phyloP scores from a whole-genome alignment of 2,113 vertebrate genomes.

The Podocnemis expansa region DNA sequence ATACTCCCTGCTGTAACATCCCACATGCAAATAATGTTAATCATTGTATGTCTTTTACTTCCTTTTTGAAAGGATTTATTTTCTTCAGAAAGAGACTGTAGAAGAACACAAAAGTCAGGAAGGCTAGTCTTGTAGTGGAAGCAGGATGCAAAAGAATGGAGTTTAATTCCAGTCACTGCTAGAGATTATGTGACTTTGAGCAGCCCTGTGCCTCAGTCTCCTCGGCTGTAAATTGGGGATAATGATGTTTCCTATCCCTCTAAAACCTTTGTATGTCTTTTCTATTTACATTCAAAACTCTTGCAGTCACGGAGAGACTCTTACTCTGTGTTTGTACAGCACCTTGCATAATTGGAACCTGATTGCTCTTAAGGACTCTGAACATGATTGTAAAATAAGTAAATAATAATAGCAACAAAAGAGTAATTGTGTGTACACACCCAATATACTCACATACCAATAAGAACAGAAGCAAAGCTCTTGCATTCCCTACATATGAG shows the following conservation, averaged over 20 bases:
- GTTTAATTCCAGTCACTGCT: neutral
- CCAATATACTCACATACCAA: neutral
- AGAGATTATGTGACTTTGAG: neutral
- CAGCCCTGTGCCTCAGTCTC: neutral
- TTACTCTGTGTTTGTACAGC: neutral
- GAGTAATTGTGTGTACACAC: neutral
- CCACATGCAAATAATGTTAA: slow-evolving; percentile 8
- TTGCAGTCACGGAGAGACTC: neutral
- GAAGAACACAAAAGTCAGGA: slow-evolving; percentile 23
- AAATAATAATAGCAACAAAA: neutral
- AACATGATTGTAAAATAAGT: neutral
- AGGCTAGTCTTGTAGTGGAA: neutral
- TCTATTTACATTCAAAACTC: neutral
- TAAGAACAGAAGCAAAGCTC: neutral
- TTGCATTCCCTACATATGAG: neutral
- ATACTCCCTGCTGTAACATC: slow-evolving; percentile 44
- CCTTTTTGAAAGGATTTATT: slow-evolving; percentile 37
- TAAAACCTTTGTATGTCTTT: accelerated
- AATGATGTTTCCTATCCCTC: accelerated
- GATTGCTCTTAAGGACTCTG: neutral
- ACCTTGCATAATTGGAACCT: neutral
- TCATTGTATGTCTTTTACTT: slow-evolving; percentile 19
- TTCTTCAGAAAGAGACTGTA: slow-evolving; percentile 23
- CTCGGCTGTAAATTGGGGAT: neutral
- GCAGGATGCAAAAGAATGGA: neutral